Base-by-base conservation (phyloP, 1,140 invertebrate genomes). In the Leptonema lineaticorne region DNA sequence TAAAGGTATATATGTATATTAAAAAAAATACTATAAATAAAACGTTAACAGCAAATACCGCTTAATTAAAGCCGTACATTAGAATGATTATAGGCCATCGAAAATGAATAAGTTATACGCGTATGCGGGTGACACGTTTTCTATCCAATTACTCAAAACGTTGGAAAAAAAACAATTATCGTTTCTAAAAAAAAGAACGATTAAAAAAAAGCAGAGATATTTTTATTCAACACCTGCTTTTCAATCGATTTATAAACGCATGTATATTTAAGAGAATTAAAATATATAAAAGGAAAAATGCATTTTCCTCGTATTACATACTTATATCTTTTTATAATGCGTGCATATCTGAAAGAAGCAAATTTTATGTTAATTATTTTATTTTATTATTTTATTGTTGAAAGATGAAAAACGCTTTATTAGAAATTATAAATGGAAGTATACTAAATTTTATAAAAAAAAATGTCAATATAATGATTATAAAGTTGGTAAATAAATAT, bases 61-160 rank as follows among this genome's bases (percentile, higher is more conserved):
- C 20, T 53, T 53, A 53, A 53, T 53, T 53, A 53, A 53, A 53
- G 20, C 50, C 18, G 22, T 53, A 22, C 24, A 24, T 53, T 53
- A 26, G 50, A 53, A 53, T 53, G 50, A 53, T 53, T 53, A 53
- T 53, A 53, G 37, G 29, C 37, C 30, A 62, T 45, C 30, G 59
- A 62, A 33, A 62, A 62, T 24, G 30, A 62, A 62, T 62, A 62
- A 62, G 30, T 62, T 62, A 62, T 45, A 48, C 27, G 50, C 20
- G 50, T 27, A 62, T 62, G 59, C 59, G 59, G 59, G 59, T 41
- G 33, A 62, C 59, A 27, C 59, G 33, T 59, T 22, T 33, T 33
- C 30, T 41, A 45, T 62, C n/a, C 59, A 62, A 62, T 62, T 62
- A 62, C n/a, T 27, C 18, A 62, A 22, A n/a, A 27, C 37, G 33